Conservation (phyloP, 2,888 invertebrate species). For the Myopa testacea region DNA sequence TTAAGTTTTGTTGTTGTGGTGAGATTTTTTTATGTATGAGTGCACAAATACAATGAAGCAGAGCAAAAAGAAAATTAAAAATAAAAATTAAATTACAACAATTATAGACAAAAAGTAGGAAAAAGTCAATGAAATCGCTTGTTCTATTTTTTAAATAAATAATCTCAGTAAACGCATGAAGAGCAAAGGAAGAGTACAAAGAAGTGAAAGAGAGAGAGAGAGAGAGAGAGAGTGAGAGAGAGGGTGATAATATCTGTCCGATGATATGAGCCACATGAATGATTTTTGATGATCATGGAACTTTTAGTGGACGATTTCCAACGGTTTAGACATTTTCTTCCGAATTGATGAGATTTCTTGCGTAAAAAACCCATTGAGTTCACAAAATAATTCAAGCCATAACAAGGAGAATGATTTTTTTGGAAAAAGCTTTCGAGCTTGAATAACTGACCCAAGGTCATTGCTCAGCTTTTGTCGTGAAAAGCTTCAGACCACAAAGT, state of each 20-base stretch:
- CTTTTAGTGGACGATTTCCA: too few relatives aligned
- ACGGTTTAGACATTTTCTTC: too few relatives aligned
- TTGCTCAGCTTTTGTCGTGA: too few relatives aligned
- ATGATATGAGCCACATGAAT: neutral
- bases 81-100: conserved; percentile 40
- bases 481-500: too few relatives aligned
- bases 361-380: too few relatives aligned
- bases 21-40: conserved; percentile 45
- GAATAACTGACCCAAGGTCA: too few relatives aligned
- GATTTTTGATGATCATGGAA: neutral
- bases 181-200: neutral
- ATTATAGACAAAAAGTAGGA: conserved; percentile 30
- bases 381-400: too few relatives aligned
- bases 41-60: conserved; percentile 50
- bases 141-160: neutral
- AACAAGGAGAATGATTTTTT: too few relatives aligned
- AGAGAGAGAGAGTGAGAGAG: too few relatives aligned
- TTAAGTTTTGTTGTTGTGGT: conserved; percentile 39
- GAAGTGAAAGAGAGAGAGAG: neutral
- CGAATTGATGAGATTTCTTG: too few relatives aligned
- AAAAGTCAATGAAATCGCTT: neutral
- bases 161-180: neutral
- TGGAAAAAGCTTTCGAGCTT: too few relatives aligned
- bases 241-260: neutral
- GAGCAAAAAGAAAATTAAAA: conserved; percentile 45